Percentiles rank a stretch among this genome's conserved stretches.
Conservation (phyloP, 2,797 vertebrate genomes). For the Huso huso region DNA sequence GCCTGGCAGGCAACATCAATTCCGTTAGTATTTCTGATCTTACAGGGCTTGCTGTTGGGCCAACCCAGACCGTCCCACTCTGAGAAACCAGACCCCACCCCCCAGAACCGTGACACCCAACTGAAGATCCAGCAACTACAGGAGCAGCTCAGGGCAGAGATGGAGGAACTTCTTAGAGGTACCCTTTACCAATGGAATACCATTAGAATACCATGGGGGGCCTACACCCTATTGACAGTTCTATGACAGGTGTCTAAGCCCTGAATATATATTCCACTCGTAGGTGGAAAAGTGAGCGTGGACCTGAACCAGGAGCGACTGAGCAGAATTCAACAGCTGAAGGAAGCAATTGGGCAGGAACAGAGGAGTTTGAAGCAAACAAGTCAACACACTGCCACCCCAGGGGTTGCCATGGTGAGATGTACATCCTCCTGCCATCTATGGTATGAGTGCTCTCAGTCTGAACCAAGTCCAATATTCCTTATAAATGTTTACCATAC, state of each 20-base stretch:
- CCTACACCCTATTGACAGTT: too few species aligned
- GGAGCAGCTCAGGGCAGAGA: constrained; percentile 52
- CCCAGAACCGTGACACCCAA: constrained; percentile 16
- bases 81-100: constrained; percentile 17
- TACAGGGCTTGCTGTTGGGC: constrained; percentile 7
- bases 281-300: constrained; percentile 49
- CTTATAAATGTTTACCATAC: too few species aligned
- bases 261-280: constrained; percentile 2
- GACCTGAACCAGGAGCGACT: constrained; percentile 48
- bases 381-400: not conserved
- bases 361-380: constrained; percentile 19
- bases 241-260: constrained; percentile 2
- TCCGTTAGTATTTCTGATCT: too few species aligned
- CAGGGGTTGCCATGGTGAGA: not conserved
- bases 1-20: too few species aligned
- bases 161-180: constrained; percentile 61
- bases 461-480: too few species aligned
- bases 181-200: not conserved
- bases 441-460: not conserved
- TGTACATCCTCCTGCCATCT: not conserved
- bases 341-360: constrained; percentile 47
- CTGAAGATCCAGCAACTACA: constrained; percentile 37
- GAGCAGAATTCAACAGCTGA: constrained; percentile 51
- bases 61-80: constrained; percentile 18
- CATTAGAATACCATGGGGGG: too few species aligned